Conservation (phyloP, 2,113 vertebrate species). For the Sterrhoptilus dennistouni region DNA sequence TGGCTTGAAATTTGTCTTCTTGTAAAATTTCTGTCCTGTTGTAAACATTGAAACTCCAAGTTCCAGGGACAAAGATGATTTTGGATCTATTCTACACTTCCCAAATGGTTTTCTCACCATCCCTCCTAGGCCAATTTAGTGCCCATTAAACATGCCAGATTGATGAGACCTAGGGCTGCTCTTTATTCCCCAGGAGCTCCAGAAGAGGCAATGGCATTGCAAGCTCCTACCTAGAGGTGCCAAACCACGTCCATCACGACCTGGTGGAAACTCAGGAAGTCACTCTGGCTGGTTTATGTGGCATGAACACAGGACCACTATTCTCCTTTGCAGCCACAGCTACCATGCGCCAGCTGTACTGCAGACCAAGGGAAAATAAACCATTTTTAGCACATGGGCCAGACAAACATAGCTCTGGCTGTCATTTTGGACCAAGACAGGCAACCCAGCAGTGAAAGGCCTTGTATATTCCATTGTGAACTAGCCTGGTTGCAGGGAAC, state of each 20-base stretch:
- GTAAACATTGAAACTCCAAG: neutral
- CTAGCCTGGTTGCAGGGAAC: neutral
- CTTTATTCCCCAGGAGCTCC: neutral
- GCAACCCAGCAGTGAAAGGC: neutral
- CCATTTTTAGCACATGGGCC: neutral
- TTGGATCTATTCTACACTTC: neutral
- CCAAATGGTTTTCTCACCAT: neutral
- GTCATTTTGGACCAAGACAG: neutral
- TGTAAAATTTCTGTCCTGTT: neutral
- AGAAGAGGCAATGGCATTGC: neutral
- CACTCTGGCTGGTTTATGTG: neutral
- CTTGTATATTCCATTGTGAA: neutral
- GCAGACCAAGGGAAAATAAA: neutral
- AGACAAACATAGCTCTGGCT: neutral
- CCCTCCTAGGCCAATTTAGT: neutral
- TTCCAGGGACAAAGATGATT: neutral
- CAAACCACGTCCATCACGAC: neutral
- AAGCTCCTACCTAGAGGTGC: neutral
- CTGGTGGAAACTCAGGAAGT: neutral
- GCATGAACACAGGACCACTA: neutral
- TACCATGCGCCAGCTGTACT: neutral
- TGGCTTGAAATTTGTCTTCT: neutral
- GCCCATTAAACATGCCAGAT: neutral
- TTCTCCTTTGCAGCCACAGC: neutral
- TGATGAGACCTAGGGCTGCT: accelerated